Percentiles rank a stretch among this genome's conserved stretches.
Conservation (phyloP, 2,113 vertebrate genomes). For the Panthera tigris region DNA sequence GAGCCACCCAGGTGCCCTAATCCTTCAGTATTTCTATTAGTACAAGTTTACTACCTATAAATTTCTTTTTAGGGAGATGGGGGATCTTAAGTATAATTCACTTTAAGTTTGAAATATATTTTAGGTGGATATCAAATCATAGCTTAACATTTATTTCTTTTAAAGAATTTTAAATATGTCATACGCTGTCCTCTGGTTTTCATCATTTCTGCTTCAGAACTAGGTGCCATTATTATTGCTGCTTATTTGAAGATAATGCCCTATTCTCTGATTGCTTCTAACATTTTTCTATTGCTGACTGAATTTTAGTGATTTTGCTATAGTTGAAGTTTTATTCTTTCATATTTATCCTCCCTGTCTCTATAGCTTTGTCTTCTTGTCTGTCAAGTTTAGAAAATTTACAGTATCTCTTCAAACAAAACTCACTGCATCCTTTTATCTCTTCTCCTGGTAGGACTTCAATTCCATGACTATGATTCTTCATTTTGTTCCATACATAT, state of each 20-base stretch:
- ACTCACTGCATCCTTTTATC: neutral
- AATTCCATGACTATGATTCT: neutral
- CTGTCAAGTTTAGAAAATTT: neutral
- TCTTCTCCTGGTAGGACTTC: neutral
- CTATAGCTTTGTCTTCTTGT: neutral
- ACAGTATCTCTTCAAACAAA: neutral
- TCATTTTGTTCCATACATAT: neutral
- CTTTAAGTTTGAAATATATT: neutral
- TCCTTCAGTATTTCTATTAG: neutral
- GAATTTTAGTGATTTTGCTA: neutral
- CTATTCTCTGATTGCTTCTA: neutral
- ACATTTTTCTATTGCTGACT: neutral
- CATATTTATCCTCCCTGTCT: neutral
- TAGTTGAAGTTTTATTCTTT: neutral
- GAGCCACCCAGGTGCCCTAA: too few species aligned
- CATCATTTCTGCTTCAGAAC: neutral
- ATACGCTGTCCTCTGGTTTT: neutral
- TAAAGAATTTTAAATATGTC: neutral
- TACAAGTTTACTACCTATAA: neutral
- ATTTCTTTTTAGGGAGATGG: neutral
- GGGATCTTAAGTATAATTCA: neutral
- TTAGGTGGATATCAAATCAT: neutral
- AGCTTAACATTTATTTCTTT: neutral
- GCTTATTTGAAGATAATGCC: neutral
- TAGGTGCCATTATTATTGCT: neutral